Base-by-base conservation (phyloP, 2,113 vertebrate genomes). In the Carollia perspicillata region DNA sequence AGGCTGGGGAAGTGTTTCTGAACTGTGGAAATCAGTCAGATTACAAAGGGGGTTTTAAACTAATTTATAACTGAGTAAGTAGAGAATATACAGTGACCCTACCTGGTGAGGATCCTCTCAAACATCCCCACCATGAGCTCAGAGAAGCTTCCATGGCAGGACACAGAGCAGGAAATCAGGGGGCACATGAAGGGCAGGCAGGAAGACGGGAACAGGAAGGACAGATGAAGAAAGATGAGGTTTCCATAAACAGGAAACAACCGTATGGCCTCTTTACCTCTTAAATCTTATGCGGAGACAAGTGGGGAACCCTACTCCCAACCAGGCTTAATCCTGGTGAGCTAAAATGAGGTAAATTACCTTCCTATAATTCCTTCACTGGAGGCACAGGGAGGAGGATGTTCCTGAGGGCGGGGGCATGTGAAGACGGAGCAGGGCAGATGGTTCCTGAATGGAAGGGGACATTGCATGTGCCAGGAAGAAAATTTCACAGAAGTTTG, bases 201-300 rank as follows among this genome's bases (percentile, higher is more conserved):
- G 97, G 97, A 98, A 97, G 84, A 63, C 74, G n/a, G 72, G 35
- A 83, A 89, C 93, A 95, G 97, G 95, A 96, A 96, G 71, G 87
- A 83, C 80, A 95, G 60, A 92, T 90, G 93, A 98, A 90, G 92
- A 95, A 93, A 97, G 80, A 91, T 42, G 90, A 94, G 89, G 47
- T 72, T 92, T 92, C 85, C 71, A 96, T 80, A 97, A 97, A 97
- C 96, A 97, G 97, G 97, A 97, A 98, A 79, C 37, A 86, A 87
- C 65, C 33, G 0, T 30, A 12, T 74, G 87, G 51, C 22, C 80
- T 68, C 84, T 90, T 79, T 71, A 47, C 69, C 93, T 92, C 94
- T 96, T 91, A 86, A 69, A 89, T 89, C 85, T 84, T 75, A 77
- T 16, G 71, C 35, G 55, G 37, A 87, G n/a, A 95, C 28, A 88